Percentiles rank a stretch among this genome's conserved stretches.
Evolutionary conservation across 1,140 invertebrate species (phyloP).

Genomic region (Drosophila simulans): DNA sequence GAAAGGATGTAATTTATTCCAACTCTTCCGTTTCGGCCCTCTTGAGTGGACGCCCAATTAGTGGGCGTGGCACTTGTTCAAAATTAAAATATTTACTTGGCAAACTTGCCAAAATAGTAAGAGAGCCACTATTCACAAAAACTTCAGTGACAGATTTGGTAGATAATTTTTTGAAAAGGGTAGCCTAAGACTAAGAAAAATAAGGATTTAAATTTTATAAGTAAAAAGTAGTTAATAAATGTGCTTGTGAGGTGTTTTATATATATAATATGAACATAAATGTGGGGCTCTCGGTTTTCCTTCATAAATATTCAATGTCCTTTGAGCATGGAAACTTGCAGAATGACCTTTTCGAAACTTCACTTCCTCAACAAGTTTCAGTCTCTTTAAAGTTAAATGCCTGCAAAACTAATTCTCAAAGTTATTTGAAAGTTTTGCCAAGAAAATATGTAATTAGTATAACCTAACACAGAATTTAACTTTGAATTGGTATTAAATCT

Average conservation of each 20-base stretch:
- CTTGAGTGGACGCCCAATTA: conserved; percentile 64
- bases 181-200: conserved; percentile 1
- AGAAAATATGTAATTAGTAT: not conserved
- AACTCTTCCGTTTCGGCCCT: conserved; percentile 22
- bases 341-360: not conserved
- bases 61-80: conserved; percentile 49
- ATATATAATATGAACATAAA: not conserved
- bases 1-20: conserved; percentile 44
- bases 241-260: no score
- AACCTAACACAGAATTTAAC: not conserved
- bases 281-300: not conserved
- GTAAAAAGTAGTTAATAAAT: not conserved
- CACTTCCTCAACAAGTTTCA: not conserved
- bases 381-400: not conserved
- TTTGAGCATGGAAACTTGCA: conserved; percentile 1
- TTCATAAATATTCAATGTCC: not conserved
- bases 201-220: not conserved
- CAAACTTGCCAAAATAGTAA: conserved; percentile 24
- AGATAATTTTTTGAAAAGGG: conserved; percentile 59
- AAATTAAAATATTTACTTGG: conserved; percentile 66
- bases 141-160: conserved; percentile 48
- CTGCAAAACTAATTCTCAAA: not conserved
- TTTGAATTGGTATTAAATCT: not conserved
- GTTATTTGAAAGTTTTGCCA: not conserved
- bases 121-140: conserved; percentile 15